Percentiles rank a stretch among this genome's conserved stretches.
These are phyloP conservation scores for Harlomillsia oculata DNA, from an alignment of 1,140 invertebrate genomes.

Conservation along the genomic window DNA sequence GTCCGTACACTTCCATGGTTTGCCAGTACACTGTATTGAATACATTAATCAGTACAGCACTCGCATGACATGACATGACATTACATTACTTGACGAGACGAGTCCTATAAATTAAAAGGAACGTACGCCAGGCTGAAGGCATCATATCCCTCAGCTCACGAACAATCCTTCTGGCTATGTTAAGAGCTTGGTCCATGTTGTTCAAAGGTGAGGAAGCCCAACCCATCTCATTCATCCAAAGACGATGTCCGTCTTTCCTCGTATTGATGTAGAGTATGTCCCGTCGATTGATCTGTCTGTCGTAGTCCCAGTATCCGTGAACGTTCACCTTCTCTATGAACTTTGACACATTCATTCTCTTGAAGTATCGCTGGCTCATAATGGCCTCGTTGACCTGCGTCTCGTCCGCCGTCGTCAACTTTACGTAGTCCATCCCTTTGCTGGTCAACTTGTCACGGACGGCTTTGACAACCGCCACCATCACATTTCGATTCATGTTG, in stretches of 20 bases:
- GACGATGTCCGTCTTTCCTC: slow-evolving; percentile 11
- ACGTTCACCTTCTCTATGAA: slow-evolving; percentile 25
- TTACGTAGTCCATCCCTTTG: slow-evolving; percentile 16
- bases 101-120: not conserved
- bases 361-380: slow-evolving; percentile 13
- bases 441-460: slow-evolving; percentile 1
- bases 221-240: slow-evolving; percentile 33
- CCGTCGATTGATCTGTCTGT: slow-evolving; percentile 1
- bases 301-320: slow-evolving; percentile 28
- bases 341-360: not conserved
- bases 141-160: slow-evolving; percentile 18
- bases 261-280: slow-evolving; percentile 9
- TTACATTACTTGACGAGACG: not conserved
- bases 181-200: slow-evolving; percentile 24
- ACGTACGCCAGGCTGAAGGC: slow-evolving; percentile 28
- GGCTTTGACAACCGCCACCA: slow-evolving; percentile 11
- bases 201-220: not conserved
- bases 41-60: not conserved
- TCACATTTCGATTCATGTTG: slow-evolving; percentile 16
- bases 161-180: slow-evolving; percentile 22
- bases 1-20: slow-evolving; percentile 22
- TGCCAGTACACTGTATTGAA: slow-evolving; percentile 25
- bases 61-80: not conserved
- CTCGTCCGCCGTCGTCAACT: slow-evolving; percentile 25
- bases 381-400: slow-evolving; percentile 24